Evolutionary conservation across 2,888 invertebrate genomes (phyloP), one percentile per base, ranked within the genome.

Genomic region (Galeopsomyia nigrocyanea): DNA sequence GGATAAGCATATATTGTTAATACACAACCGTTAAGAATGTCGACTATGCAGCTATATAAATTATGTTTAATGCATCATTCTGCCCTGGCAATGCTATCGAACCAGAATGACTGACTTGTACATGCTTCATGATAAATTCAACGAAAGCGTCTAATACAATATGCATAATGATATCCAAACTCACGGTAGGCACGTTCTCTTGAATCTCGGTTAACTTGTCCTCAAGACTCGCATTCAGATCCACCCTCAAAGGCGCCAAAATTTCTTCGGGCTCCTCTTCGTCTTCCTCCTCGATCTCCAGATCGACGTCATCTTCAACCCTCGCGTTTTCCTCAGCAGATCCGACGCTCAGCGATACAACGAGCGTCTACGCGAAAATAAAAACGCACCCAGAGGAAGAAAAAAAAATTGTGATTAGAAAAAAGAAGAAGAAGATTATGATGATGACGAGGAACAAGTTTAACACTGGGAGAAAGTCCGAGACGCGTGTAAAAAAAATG

Each of bases 21-120:
- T 39, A 39, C 81, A 92, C 82, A 0, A 91, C 91, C 77, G 89
- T 71, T 49, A 31, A 68, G 74, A 64, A 75, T 71, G 62, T 22
- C 64, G 26, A 21, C 65, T 57, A 65, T 56, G 47, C 13, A 19
- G 13, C 62, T 21, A n/a, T 66, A 62, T 10, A 57, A 66, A 1
- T n/a, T 13, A 60, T 50, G 26, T 50, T 51, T 50, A 53, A 61
- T 60, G 17, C 7, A 39, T 39, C 39, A 39, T 39, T 39, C 39
- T 10, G 39, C 7, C 39, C 39, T 39, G 39, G 7, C 2, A 39
- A 9, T 39, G 7, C 39, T 39, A 39, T 39, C 39, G 7, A 10
- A 39, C 39, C 39, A 39, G 39, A 39, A 39, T 39, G 39, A 39
- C 39, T 39, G 5, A 39, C 39, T 3, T 3, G 7, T 39, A 39